Evolutionary conservation across 2,113 vertebrate species (phyloP).

Genomic region (Eudorcas thomsonii): DNA sequence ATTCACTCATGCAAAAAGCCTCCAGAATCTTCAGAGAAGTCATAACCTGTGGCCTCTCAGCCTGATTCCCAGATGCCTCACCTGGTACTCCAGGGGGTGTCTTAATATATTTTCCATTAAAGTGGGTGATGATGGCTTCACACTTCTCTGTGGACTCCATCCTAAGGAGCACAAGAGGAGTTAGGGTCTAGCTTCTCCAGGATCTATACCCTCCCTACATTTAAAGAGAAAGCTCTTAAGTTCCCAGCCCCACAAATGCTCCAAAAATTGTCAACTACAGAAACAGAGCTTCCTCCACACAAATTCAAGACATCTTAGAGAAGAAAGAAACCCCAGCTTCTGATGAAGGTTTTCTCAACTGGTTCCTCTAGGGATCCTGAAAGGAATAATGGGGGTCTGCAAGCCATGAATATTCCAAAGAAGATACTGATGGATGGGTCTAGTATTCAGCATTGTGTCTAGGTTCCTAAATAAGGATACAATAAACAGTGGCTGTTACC

Average conservation of each 20-base stretch:
- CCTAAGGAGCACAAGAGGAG: slow-evolving; percentile 76
- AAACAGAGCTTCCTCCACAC: neutral
- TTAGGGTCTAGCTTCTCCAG: slow-evolving; percentile 41
- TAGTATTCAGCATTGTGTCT: neutral
- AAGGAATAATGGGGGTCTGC: neutral
- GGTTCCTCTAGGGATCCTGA: neutral
- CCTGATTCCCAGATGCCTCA: slow-evolving; percentile 64
- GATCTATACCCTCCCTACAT: neutral
- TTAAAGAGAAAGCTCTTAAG: neutral
- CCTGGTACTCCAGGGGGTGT: slow-evolving; percentile 91
- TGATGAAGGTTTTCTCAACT: neutral
- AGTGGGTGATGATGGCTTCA: slow-evolving; percentile 93
- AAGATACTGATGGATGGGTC: neutral
- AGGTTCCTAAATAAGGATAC: neutral
- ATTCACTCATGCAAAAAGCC: neutral
- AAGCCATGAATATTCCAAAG: neutral
- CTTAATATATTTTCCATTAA: slow-evolving; percentile 95
- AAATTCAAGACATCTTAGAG: neutral
- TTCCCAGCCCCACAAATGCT: neutral
- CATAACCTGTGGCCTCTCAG: neutral
- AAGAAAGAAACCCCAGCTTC: neutral
- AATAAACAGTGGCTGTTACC: neutral
- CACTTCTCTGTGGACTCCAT: slow-evolving; percentile 97
- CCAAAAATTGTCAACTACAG: neutral
- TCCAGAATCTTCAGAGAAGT: neutral